Evolutionary conservation across 1,140 invertebrate genomes (phyloP).

Genomic region (Macrostomum lignano): DNA sequence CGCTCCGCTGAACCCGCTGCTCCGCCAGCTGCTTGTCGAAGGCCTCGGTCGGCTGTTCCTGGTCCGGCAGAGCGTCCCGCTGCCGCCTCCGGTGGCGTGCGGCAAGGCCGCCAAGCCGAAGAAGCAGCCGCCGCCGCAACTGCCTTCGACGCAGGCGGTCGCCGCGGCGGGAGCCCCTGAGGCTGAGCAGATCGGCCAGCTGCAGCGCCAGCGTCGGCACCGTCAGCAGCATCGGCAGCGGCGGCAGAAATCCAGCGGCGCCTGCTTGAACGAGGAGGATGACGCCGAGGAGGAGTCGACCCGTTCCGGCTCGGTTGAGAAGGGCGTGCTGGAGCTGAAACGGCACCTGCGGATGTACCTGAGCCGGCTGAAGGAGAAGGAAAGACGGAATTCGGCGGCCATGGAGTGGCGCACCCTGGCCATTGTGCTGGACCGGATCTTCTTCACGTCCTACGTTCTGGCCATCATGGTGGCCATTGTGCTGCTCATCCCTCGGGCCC

Average conservation of each 20-base stretch:
- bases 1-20: no score
- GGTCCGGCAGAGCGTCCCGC: not conserved
- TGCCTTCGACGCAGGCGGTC: no score
- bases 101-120: no score
- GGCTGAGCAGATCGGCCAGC: no score
- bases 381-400: not conserved
- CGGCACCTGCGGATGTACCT: constrained; percentile 1
- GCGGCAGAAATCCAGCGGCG: no score
- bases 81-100: constrained; percentile 3
- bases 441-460: not conserved
- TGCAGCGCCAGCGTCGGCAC: no score
- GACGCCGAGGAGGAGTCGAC: no score
- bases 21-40: not conserved
- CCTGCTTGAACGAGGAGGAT: no score
- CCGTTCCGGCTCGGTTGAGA: constrained; percentile 2
- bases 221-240: no score
- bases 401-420: constrained; percentile 2
- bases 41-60: not conserved
- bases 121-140: no score
- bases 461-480: not conserved
- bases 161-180: no score
- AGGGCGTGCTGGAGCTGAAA: not conserved
- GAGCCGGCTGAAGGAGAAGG: not conserved
- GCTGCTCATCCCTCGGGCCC: not conserved
- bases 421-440: not conserved